Conservation (phyloP, 2,113 vertebrate species). For the Thunnus thynnus region DNA sequence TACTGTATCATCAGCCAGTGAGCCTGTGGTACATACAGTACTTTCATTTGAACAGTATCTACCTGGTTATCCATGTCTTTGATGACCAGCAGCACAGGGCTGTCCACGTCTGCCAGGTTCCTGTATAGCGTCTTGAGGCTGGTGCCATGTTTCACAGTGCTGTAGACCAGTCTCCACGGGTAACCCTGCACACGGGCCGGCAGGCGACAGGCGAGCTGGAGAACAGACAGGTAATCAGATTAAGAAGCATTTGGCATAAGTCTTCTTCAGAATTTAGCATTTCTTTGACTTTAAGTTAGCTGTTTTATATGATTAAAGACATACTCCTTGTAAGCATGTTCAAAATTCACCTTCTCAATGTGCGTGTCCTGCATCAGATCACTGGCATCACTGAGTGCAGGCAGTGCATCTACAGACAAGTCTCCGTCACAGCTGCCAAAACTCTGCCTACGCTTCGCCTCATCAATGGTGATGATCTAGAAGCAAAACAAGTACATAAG, state of each 20-base stretch:
- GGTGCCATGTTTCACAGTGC: constrained; percentile 93
- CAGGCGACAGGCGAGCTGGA: constrained; percentile 90
- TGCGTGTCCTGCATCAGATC: constrained; percentile 92
- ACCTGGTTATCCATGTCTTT: constrained; percentile 98
- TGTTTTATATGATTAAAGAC: neutral
- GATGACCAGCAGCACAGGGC: constrained; percentile 93
- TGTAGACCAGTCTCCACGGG: constrained; percentile 93
- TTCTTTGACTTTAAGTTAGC: neutral
- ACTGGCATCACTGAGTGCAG: constrained; percentile 89
- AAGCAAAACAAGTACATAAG: neutral
- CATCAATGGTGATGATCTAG: constrained; percentile 97
- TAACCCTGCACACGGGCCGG: constrained; percentile 96
- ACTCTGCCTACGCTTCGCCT: constrained; percentile 95
- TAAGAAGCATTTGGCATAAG: neutral
- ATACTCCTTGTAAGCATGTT: too few relatives aligned
- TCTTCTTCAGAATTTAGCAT: neutral
- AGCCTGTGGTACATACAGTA: neutral
- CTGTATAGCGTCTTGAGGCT: constrained; percentile 98
- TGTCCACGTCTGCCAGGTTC: constrained; percentile 89
- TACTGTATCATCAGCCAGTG: too few relatives aligned
- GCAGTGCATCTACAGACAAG: constrained; percentile 82
- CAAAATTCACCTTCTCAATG: constrained; percentile 90
- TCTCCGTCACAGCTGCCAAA: constrained; percentile 91
- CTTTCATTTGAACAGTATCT: neutral
- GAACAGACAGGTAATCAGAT: constrained; percentile 1